Base-by-base conservation (phyloP, 2,888 invertebrate species). In the Conistra vaccinii region DNA sequence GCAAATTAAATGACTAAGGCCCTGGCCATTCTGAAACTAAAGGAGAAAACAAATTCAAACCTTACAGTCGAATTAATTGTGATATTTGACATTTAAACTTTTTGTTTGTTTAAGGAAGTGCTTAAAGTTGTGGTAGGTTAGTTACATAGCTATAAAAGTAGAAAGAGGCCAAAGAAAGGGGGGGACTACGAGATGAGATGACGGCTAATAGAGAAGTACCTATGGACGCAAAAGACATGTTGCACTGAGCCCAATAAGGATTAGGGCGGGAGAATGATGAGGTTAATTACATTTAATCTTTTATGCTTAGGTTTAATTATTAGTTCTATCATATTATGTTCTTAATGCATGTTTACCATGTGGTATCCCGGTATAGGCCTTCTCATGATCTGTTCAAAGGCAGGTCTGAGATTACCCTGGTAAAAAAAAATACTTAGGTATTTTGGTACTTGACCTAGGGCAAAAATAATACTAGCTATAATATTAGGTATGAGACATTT, bases 1-100 rank as follows among this genome's bases (percentile, higher is more conserved):
- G 57, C 72, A 84, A 75, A 84, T 75, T 80, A 2, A 69, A 81
- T 85, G 77, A 83, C 70, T 60, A 10, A 70, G 67, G 69, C n/a
- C 12, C 12, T 45, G 60, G 57, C 10, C 17, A 70, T 75, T 76
- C 45, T 7, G 39, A 55, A 80, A 72, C 76, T 71, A 68, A 69
- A 77, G 48, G 48, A 53, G 45, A 67, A 72, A 83, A 80, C 76
- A 71, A 73, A 74, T 70, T 72, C 26, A 23, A 82, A 62, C n/a
- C 10, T 51, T 23, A 57, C 35, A 23, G 23, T 35, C 14, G 9
- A 60, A 65, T 61, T 14, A 14, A 61, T 48, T 67, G 14, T 20
- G 0, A 58, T 48, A 63, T 63, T 65, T 20, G 32, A 12, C 26
- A 14, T 55, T 55, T 55, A 1, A 26, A 26, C 12, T 12, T 35